These are phyloP conservation scores for Lathamus discolor DNA, from an alignment of 2,113 vertebrate genomes.

Conservation along the genomic window DNA sequence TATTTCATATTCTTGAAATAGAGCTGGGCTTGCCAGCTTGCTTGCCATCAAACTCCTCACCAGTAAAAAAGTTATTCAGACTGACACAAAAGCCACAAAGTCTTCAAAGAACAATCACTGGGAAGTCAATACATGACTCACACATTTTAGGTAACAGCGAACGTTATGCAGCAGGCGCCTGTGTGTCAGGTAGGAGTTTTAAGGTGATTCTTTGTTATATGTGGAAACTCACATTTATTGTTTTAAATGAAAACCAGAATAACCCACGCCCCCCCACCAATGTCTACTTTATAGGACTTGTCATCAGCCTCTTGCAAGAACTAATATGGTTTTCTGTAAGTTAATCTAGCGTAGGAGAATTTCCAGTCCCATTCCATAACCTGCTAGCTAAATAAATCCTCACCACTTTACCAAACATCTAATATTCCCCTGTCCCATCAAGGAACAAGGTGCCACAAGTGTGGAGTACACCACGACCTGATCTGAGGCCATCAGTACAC, in stretches of 20 bases:
- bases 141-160: not conserved
- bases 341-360: accelerated
- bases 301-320: not conserved
- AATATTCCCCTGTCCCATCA: not conserved
- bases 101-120: not conserved
- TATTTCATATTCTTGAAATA: not conserved
- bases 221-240: not conserved
- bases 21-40: not conserved
- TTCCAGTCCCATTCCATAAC: not conserved
- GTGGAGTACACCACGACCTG: accelerated
- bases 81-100: not conserved
- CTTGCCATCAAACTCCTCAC: not conserved
- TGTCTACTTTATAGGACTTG: not conserved
- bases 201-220: not conserved
- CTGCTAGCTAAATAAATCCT: not conserved
- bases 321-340: not conserved
- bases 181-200: not conserved
- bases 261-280: accelerated
- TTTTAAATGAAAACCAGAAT: not conserved
- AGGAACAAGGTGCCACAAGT: not conserved
- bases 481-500: accelerated
- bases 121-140: not conserved
- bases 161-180: not conserved
- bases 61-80: not conserved
- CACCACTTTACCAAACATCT: too few species aligned